Percentiles rank a stretch among this genome's conserved stretches.
Conservation (phyloP, 2,888 invertebrate species). For the Cheilosia pagana region DNA sequence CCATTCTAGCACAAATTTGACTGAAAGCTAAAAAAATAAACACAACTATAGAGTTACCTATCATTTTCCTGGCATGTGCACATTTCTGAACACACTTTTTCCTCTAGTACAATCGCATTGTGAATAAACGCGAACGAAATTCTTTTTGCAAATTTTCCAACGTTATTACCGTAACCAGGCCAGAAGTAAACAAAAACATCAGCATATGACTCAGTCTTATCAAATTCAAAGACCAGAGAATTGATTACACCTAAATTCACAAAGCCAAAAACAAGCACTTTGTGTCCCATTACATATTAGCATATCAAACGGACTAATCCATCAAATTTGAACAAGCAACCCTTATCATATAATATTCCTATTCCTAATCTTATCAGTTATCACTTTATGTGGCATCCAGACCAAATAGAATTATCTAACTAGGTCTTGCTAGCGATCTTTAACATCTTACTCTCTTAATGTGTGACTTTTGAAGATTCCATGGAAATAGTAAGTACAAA, state of each 20-base stretch:
- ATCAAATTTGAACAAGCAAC: constrained; percentile 4
- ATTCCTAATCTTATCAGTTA: constrained; percentile 21
- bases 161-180: constrained; percentile 7
- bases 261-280: not conserved
- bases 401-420: constrained; percentile 43
- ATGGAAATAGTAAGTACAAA: constrained; percentile 26
- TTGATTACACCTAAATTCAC: not conserved
- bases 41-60: too few species aligned
- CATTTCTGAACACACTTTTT: not conserved
- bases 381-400: constrained; percentile 20
- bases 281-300: not conserved
- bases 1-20: too few species aligned
- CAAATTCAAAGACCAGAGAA: not conserved
- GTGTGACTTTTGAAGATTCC: not conserved
- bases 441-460: constrained; percentile 8
- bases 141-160: not conserved
- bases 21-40: too few species aligned
- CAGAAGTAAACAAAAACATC: constrained; percentile 46
- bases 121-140: not conserved
- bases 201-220: constrained; percentile 9
- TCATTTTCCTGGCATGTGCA: too few species aligned
- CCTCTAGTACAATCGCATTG: not conserved
- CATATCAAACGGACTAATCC: constrained; percentile 6
- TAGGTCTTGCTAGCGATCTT: constrained; percentile 27
- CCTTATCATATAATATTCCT: constrained; percentile 5